Evolutionary conservation across 35 echinoderm and acorn worm species (phyloP).

Genomic region (Eucidaris tribuloides): DNA sequence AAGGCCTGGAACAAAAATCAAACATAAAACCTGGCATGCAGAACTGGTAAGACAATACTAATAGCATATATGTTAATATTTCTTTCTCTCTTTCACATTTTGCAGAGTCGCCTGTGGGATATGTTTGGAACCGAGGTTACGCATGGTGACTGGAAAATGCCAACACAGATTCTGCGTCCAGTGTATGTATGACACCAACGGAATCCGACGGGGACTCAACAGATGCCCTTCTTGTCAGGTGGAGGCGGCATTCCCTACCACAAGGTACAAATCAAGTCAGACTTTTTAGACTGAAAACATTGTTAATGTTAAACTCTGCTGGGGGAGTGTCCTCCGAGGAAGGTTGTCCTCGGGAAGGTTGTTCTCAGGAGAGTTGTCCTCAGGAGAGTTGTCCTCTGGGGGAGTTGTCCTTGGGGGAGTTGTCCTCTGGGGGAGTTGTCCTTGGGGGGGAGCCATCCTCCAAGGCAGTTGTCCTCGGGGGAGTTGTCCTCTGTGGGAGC

Average conservation of each 20-base stretch:
- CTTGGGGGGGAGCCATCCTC: background rate
- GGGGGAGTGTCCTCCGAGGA: too few species aligned
- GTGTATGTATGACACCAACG: conserved; percentile 30
- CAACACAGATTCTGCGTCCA: conserved; percentile 34
- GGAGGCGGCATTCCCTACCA: conserved; percentile 7
- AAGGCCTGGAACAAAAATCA: too few species aligned
- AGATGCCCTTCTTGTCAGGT: conserved; percentile 28
- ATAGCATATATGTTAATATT: background rate
- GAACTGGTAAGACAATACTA: too few species aligned
- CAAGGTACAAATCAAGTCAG: background rate
- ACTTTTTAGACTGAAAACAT: background rate
- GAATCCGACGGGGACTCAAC: background rate
- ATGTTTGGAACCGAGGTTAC: conserved; percentile 27
- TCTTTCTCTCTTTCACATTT: background rate
- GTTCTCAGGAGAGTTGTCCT: background rate
- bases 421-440: background rate
- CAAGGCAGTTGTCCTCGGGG: background rate
- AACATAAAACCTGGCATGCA: too few species aligned
- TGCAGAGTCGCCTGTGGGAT: conserved; percentile 32
- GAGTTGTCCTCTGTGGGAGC: background rate
- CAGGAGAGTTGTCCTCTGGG: background rate
- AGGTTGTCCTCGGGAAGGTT: too few species aligned
- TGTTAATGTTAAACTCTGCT: background rate
- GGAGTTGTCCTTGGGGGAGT: background rate
- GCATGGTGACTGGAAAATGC: conserved; percentile 33